These are phyloP conservation scores for Charaxes varanes DNA, from an alignment of 1,140 invertebrate genomes.

Conservation along the genomic window DNA sequence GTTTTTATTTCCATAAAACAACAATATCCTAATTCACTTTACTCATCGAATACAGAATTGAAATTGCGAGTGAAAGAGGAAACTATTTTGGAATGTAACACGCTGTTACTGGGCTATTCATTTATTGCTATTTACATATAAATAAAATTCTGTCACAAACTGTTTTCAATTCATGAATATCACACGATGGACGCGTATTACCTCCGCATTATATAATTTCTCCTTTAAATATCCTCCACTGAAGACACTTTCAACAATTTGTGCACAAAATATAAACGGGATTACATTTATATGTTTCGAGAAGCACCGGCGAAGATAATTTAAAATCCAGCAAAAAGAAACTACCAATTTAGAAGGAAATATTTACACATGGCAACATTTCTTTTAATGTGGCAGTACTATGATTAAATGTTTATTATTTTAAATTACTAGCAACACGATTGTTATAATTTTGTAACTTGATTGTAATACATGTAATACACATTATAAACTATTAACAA, in stretches of 20 bases:
- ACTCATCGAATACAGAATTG: conserved; percentile 37
- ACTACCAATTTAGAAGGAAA: conserved; percentile 26
- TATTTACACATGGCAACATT: conserved; percentile 49
- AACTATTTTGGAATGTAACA: conserved; percentile 63
- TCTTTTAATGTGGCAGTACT: conserved; percentile 21
- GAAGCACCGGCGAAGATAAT: conserved; percentile 38
- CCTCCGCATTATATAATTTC: conserved; percentile 19
- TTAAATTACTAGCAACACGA: conserved; percentile 30
- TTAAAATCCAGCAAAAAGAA: conserved; percentile 20
- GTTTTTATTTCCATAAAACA: conserved; percentile 68
- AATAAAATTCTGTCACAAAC: conserved; percentile 26
- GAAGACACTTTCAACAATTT: conserved; percentile 35
- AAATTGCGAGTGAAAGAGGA: conserved; percentile 35
- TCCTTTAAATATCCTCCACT: conserved; percentile 10
- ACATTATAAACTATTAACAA: conserved; percentile 67
- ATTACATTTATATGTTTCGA: conserved; percentile 22
- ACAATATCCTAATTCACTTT: conserved; percentile 60
- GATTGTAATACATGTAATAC: conserved; percentile 56
- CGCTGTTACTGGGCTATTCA: conserved; percentile 34
- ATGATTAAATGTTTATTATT: conserved; percentile 6
- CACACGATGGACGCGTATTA: conserved; percentile 9
- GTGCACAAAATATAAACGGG: conserved; percentile 32
- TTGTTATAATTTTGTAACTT: conserved; percentile 55
- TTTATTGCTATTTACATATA: conserved; percentile 51
- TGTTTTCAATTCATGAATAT: conserved; percentile 34